Base-by-base conservation (phyloP, 30 jellyfish, hydroid and myxozoan genomes). In the Pseudorhiza aurosa region DNA sequence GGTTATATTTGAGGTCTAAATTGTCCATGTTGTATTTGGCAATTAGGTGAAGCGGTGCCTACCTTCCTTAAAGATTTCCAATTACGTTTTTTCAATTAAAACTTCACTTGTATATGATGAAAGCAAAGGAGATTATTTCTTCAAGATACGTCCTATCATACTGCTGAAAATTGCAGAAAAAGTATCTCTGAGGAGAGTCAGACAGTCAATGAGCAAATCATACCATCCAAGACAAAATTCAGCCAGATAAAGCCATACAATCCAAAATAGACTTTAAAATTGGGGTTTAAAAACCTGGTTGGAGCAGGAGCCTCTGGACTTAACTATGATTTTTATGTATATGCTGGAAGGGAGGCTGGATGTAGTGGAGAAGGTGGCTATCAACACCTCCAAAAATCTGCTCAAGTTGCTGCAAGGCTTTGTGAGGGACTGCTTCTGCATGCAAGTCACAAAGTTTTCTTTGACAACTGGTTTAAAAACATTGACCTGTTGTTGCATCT, bases 391-490 rank as follows among this genome's bases (percentile, higher is more conserved):
- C 96, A 87, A 39, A 87, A 87, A 33, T 67, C 96, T 57, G 95
- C 91, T 18, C 77, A 70, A 59, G 95, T 79, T 18, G 82, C 81
- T 57, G 92, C 91, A 1, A 79, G 88, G 65, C 68, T 88, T 62
- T 82, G 95, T 53, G 45, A 57, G 65, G 58, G 58, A 18, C 65
- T 88, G 57, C 95, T 91, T 5, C 42, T 29, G 8, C 51, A 80
- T 43, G 59, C 72, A 18, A 46, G 42, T 31, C 78, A 68, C 40
- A 72, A 88, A 60, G 31, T 88, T 21, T 82, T 69, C 53, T 88
- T 82, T 65, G 97, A 88, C 33, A 80, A 88, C 75, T 88, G 97
- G 91, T 81, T 81, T 56, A 33, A 87, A 7, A 79, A 87, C 12
- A 24, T 81, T 11, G 81, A 55, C 32, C 87, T 88, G 51, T 37